phyloP scores from a whole-genome alignment of 2,797 vertebrate genomes.

The Gallinago stenura region DNA sequence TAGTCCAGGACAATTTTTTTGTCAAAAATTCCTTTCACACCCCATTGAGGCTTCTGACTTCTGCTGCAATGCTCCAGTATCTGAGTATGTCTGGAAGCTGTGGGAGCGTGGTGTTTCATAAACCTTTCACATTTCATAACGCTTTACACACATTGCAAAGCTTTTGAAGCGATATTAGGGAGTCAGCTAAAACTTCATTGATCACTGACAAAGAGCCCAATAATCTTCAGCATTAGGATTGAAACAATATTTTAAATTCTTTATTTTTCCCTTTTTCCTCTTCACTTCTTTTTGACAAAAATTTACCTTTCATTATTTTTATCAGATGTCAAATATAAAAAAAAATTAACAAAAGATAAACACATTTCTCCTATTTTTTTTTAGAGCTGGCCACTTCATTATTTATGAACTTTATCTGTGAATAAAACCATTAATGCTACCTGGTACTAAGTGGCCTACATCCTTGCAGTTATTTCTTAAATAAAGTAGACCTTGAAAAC shows the following conservation, averaged over 20 bases:
- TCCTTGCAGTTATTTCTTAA: background rate
- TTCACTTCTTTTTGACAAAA: background rate
- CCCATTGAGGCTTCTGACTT: background rate
- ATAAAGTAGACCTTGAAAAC: conserved; percentile 5
- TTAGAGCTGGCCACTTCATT: background rate
- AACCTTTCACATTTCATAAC: background rate
- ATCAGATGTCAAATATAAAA: background rate
- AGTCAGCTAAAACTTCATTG: background rate
- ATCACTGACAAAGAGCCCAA: background rate
- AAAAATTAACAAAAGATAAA: background rate
- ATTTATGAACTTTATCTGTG: conserved; percentile 12
- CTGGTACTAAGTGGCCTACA: background rate
- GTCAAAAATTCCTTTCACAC: background rate
- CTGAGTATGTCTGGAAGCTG: background rate
- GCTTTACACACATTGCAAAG: background rate
- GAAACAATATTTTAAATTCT: background rate
- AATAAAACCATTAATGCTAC: background rate
- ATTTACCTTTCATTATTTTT: background rate
- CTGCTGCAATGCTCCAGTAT: background rate
- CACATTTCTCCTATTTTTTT: background rate
- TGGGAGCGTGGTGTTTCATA: background rate
- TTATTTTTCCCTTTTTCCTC: background rate
- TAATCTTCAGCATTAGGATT: background rate
- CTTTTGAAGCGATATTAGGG: background rate
- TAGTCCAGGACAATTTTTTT: background rate